phyloP scores from a whole-genome alignment of 2,113 vertebrate genomes.

The Phycodurus eques region DNA sequence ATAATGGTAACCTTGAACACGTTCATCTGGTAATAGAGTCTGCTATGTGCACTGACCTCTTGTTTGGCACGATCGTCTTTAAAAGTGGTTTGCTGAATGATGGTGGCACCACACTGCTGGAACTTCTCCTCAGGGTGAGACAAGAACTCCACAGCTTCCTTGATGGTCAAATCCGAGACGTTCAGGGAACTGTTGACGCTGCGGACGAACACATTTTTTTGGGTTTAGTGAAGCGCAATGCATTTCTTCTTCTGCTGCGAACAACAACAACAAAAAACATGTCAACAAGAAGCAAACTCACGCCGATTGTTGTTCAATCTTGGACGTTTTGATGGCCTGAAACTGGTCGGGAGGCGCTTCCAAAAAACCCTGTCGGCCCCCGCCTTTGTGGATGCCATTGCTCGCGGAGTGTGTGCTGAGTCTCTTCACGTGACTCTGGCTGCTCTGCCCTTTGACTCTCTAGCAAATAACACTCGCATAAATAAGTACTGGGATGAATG shows the following conservation, averaged over 20 bases:
- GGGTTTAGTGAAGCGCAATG: not conserved
- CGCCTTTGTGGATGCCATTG: conserved; percentile 12
- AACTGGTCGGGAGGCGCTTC: conserved; percentile 8
- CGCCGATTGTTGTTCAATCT: conserved; percentile 26
- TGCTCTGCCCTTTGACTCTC: conserved; percentile 40
- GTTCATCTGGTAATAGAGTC: not conserved
- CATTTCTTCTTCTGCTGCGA: not conserved
- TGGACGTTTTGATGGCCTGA: conserved; percentile 28
- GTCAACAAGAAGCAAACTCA: conserved; percentile 34
- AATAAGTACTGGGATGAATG: not conserved
- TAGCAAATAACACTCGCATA: conserved; percentile 12
- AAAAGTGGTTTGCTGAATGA: conserved; percentile 88
- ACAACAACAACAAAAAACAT: not conserved
- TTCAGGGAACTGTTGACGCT: conserved; percentile 56
- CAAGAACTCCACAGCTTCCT: conserved; percentile 82
- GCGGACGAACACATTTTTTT: conserved; percentile 23
- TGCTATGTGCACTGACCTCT: conserved; percentile 72
- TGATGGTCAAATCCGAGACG: conserved; percentile 74
- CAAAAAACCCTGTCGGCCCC: conserved; percentile 39
- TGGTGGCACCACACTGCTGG: conserved; percentile 83
- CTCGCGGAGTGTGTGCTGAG: conserved; percentile 45
- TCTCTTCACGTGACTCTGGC: conserved; percentile 62
- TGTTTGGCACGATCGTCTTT: conserved; percentile 83
- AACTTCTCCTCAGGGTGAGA: conserved; percentile 71
- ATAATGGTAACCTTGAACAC: not conserved